Conservation (phyloP, 2,888 invertebrate genomes). For the Pyrrhosoma nymphula region DNA sequence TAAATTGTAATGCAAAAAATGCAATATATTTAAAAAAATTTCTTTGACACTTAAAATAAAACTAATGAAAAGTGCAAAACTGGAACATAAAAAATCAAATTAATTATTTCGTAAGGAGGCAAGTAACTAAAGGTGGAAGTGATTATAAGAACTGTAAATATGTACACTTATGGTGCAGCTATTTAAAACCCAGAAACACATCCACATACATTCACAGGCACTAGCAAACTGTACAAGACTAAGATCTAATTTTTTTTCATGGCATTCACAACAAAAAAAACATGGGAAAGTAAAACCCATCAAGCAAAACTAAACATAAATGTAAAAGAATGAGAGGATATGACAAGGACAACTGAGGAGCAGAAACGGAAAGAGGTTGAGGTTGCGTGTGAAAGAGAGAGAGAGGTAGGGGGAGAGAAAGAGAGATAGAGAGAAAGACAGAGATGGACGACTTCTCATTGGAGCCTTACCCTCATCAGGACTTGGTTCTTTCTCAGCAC, state of each 20-base stretch:
- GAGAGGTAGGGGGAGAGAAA: neutral
- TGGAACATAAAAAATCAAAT: conserved; percentile 51
- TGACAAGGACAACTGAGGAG: conserved; percentile 34
- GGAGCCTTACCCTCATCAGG: conserved; percentile 64
- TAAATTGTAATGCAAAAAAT: conserved; percentile 67
- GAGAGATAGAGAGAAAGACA: conserved; percentile 1
- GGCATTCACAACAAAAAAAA: conserved; percentile 19
- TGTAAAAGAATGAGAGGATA: neutral
- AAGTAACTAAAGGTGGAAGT: neutral
- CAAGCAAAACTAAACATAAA: conserved; percentile 46
- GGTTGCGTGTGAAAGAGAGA: neutral
- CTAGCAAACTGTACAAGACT: conserved; percentile 40
- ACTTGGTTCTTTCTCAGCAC: conserved; percentile 49
- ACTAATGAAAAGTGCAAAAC: conserved; percentile 57
- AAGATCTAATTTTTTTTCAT: conserved; percentile 21
- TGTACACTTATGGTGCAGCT: conserved; percentile 32
- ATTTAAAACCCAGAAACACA: conserved; percentile 42
- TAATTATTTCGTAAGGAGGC: neutral
- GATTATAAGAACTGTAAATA: conserved; percentile 10
- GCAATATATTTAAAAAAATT: conserved; percentile 70
- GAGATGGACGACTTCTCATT: conserved; percentile 56
- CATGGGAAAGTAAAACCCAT: conserved; percentile 50
- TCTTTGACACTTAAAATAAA: conserved; percentile 39
- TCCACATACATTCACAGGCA: conserved; percentile 60
- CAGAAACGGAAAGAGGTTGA: neutral